A percentile compares a stretch with the other conserved stretches of the same genome.
Conservation (phyloP, 2,888 invertebrate species). For the Trissolcus japonicus region DNA sequence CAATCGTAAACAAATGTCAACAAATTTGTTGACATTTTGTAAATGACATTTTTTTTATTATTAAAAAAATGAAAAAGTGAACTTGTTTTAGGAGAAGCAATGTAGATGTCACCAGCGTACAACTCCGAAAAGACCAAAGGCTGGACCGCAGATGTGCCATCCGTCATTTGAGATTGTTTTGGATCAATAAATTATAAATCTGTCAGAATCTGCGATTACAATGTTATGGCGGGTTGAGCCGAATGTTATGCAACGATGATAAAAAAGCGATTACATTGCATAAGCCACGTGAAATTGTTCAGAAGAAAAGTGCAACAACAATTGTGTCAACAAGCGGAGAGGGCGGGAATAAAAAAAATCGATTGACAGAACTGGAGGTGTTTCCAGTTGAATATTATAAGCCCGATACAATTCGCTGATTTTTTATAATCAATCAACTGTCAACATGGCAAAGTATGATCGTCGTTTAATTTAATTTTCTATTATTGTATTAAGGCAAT, state of each 20-base stretch:
- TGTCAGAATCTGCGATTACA: neutral
- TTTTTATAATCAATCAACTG: conserved; percentile 45
- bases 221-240: conserved; percentile 21
- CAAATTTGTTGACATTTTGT: too few relatives aligned
- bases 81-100: neutral
- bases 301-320: too few relatives aligned
- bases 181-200: conserved; percentile 25
- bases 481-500: conserved; percentile 68
- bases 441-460: conserved; percentile 74
- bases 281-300: conserved; percentile 44
- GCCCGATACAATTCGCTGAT: conserved; percentile 1
- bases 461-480: conserved; percentile 62
- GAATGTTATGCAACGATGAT: conserved; percentile 31
- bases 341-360: conserved; percentile 12
- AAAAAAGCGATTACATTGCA: conserved; percentile 53
- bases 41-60: too few relatives aligned
- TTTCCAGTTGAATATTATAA: neutral
- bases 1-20: too few relatives aligned
- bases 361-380: conserved; percentile 1
- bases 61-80: too few relatives aligned
- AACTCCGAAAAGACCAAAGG: neutral
- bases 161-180: conserved; percentile 8
- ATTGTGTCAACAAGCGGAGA: conserved; percentile 1
- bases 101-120: neutral
- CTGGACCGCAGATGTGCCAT: neutral